Evolutionary conservation across 1,140 invertebrate genomes (phyloP).

Genomic region (Colletes gigas): DNA sequence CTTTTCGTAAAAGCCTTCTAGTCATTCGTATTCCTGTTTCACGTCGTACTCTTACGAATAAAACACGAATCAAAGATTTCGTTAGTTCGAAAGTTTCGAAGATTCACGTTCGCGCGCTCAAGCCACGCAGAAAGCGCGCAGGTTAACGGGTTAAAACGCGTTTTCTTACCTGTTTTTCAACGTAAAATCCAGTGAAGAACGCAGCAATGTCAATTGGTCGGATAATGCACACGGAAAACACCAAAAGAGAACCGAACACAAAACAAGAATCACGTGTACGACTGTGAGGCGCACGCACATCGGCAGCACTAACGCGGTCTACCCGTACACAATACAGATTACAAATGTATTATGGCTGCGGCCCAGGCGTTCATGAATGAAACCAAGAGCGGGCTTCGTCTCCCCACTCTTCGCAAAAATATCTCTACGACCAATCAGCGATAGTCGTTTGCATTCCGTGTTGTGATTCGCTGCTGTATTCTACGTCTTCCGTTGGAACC

Average conservation of each 20-base stretch:
- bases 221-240: conserved; percentile 64
- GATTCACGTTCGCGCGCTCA: conserved; percentile 34
- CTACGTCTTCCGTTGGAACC: not conserved
- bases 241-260: conserved; percentile 66
- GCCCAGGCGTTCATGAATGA: conserved; percentile 77
- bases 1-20: conserved; percentile 20
- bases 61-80: not conserved
- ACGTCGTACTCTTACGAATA: not conserved
- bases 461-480: conserved; percentile 32
- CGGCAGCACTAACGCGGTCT: conserved; percentile 73
- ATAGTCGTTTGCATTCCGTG: not conserved
- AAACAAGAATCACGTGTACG: conserved; percentile 67
- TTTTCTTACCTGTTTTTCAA: conserved; percentile 47
- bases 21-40: not conserved
- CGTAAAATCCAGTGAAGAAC: conserved; percentile 21
- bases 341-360: conserved; percentile 76
- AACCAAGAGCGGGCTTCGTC: conserved; percentile 70
- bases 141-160: conserved; percentile 10
- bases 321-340: conserved; percentile 76
- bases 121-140: conserved; percentile 19
- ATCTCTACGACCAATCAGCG: conserved; percentile 12
- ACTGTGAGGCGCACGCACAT: conserved; percentile 71
- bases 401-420: not conserved
- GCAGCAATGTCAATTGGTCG: conserved; percentile 29
- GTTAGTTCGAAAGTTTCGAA: conserved; percentile 34